Conservation (phyloP, 2,113 vertebrate species). For the Salvelinus fontinalis region DNA sequence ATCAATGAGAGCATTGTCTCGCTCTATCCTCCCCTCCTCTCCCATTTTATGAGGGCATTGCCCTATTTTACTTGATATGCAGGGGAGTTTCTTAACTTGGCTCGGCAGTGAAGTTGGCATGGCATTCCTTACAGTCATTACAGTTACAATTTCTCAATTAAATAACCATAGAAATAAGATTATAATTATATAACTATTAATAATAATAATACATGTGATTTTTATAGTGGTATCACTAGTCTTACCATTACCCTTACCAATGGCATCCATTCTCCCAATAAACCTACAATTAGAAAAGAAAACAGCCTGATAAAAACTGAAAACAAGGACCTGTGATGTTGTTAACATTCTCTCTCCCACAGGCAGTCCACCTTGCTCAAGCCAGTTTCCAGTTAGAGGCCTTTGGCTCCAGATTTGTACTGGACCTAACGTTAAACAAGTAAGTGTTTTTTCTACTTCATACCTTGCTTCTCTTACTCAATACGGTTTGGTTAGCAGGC, state of each 20-base stretch:
- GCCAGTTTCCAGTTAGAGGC: constrained; percentile 95
- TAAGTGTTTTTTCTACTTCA: constrained; percentile 73
- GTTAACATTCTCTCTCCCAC: constrained; percentile 46
- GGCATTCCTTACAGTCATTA: neutral
- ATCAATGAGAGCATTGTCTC: neutral
- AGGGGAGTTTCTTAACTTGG: neutral
- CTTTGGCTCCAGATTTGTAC: constrained; percentile 90
- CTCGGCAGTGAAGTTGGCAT: neutral
- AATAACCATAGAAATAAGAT: no score
- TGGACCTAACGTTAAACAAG: constrained; percentile 95
- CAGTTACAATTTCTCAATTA: neutral
- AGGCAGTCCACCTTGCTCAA: constrained; percentile 93
- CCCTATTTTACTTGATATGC: neutral
- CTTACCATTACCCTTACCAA: no score
- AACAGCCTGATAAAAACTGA: neutral
- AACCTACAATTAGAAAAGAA: neutral
- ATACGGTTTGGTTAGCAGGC: neutral
- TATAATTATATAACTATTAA: no score
- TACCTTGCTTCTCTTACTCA: neutral
- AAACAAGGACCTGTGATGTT: neutral
- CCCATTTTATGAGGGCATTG: neutral
- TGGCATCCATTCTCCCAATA: neutral
- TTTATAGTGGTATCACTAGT: neutral
- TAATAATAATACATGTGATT: neutral
- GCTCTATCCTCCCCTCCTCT: neutral